phyloP scores from a whole-genome alignment of 2,888 invertebrate species.

The Cataglyphis albicans region DNA sequence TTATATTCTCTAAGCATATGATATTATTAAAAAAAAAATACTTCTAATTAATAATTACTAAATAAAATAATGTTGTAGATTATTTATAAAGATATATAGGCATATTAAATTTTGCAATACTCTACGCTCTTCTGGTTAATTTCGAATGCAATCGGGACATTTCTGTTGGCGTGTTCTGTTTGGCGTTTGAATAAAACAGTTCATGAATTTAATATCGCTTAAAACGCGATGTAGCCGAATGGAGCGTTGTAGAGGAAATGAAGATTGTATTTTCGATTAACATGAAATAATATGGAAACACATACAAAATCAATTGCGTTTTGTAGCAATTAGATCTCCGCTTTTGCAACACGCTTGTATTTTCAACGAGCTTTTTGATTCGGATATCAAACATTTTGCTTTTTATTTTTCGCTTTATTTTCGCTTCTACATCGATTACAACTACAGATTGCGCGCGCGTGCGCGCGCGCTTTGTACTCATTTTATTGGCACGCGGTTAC shows the following conservation, averaged over 20 bases:
- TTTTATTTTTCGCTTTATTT: not conserved
- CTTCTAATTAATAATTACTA: not conserved
- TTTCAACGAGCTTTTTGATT: not conserved
- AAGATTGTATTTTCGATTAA: not conserved
- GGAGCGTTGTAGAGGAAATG: not conserved
- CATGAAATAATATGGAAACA: not conserved
- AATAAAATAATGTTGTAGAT: not conserved
- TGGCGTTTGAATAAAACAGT: not conserved
- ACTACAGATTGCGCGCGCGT: conserved; percentile 63
- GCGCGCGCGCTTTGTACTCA: conserved; percentile 62
- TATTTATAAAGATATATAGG: not conserved
- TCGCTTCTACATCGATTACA: conserved; percentile 66
- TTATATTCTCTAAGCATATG: not conserved
- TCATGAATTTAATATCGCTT: not conserved
- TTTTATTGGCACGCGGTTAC: conserved; percentile 59
- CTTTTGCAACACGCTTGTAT: not conserved
- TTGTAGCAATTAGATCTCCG: not conserved
- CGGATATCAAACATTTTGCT: conserved; percentile 11
- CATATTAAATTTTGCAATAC: not conserved
- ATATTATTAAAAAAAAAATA: not conserved
- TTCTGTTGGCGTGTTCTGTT: not conserved
- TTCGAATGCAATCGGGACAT: not conserved
- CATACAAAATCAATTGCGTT: conserved; percentile 8
- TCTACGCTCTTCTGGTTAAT: not conserved
- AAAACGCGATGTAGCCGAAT: too few relatives aligned